These are phyloP conservation scores for Pollachius pollachius DNA, from an alignment of 2,113 vertebrate genomes.

Conservation along the genomic window DNA sequence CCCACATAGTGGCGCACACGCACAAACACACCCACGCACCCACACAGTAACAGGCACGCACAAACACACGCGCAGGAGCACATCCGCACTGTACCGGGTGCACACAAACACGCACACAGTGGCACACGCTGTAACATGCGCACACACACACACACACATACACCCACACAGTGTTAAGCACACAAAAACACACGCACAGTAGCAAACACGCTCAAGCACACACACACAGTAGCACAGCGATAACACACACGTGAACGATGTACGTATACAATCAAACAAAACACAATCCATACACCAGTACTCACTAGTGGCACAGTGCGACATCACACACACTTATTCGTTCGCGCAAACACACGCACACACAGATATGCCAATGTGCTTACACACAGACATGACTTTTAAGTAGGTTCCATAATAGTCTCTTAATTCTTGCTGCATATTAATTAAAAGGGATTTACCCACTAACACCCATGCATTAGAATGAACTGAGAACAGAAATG, in stretches of 20 bases:
- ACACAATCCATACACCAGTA: background rate
- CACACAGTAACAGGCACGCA: background rate
- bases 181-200: background rate
- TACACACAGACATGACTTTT: background rate
- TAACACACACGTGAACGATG: constrained; percentile 7
- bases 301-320: too few relatives aligned
- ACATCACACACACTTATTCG: background rate
- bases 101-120: too few relatives aligned
- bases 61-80: too few relatives aligned
- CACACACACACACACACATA: too few relatives aligned
- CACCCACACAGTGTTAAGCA: constrained; percentile 13
- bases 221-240: background rate
- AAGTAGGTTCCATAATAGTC: constrained; percentile 39
- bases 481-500: constrained; percentile 43
- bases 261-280: background rate
- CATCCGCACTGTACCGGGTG: too few relatives aligned
- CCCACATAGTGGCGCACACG: background rate
- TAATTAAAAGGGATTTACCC: constrained; percentile 41
- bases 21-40: background rate
- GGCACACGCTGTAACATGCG: too few relatives aligned
- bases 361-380: constrained; percentile 1
- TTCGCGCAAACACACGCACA: background rate
- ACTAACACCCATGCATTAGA: constrained; percentile 29
- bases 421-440: constrained; percentile 38
- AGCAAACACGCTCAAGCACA: background rate